Evolutionary conservation across 2,888 invertebrate species (phyloP), one percentile per base, ranked within the genome.

Genomic region (Amphipyra tragopoginis): DNA sequence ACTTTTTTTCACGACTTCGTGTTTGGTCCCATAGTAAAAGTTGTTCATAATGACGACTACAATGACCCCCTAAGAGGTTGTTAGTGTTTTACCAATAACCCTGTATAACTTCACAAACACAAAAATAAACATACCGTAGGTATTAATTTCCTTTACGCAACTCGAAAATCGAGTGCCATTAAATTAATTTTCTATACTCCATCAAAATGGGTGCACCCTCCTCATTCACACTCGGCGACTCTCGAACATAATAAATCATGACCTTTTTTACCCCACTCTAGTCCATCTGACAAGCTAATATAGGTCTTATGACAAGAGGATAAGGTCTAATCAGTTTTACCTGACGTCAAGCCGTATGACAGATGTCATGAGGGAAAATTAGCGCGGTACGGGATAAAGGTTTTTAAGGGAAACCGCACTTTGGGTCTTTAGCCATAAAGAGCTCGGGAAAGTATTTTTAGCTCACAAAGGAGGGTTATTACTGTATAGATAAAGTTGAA

Each of bases 191-290:
- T 60, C 60, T 72, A 66, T 56, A 63, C 50, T 50, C 47, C 63
- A 77, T 69, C 62, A 52, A 60, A 65, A 59, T 73, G 63, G 45
- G 57, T 65, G 58, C 65, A 79, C 82, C 83, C 80, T 77, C 51
- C 62, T 82, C 84, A 82, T 80, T 79, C 71, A 77, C 83, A 81
- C 77, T 78, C 66, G 75, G 75, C 59, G 80, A 77, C 79, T 77
- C 72, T 52, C 61, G 57, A 77, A 82, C 75, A 79, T 82, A 80
- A 86, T 86, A 86, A 83, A 86, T 83, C 81, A 78, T 77, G 71
- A 74, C 75, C 66, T 56, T 55, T 74, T 36, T 64, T 60, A 54
- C 67, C 75, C 75, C 58, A 45, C 68, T 72, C 60, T 42, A 57
- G 9, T 13, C 48, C 40, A 40, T 50, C 26, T 66, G 54, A 26